Evolutionary conservation across 2,113 vertebrate genomes (phyloP).

Genomic region (Piprites chloris): DNA sequence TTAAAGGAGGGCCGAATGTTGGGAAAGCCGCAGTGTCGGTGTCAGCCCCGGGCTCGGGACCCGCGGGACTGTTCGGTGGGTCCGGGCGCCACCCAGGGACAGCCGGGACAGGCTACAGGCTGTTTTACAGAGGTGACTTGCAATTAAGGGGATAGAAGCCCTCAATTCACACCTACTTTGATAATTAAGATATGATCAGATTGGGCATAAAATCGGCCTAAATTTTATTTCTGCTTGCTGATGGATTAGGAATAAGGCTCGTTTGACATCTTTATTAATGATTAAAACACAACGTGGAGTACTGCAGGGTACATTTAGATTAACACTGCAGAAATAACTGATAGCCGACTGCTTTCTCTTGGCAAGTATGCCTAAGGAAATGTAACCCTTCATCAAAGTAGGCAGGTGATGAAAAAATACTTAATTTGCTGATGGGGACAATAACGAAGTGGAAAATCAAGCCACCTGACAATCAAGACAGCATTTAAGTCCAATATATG

Average conservation of each 20-base stretch:
- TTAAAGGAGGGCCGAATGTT: not conserved
- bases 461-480: not conserved
- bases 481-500: not conserved
- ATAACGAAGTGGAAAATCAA: not conserved
- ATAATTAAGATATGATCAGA: not conserved
- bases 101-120: not conserved
- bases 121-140: not conserved
- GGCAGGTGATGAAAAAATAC: not conserved
- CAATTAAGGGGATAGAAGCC: not conserved
- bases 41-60: not conserved
- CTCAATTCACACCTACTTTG: not conserved
- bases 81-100: conserved; percentile 57
- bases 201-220: not conserved
- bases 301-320: not conserved
- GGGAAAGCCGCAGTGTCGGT: too few relatives aligned
- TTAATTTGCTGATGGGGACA: not conserved
- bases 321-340: not conserved
- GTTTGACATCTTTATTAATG: not conserved
- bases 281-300: not conserved
- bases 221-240: not conserved
- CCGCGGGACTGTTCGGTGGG: not conserved
- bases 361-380: not conserved
- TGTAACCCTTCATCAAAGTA: not conserved
- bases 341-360: not conserved
- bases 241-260: not conserved